Conservation (phyloP, 2,888 invertebrate species). For the Serripes groenlandicus region DNA sequence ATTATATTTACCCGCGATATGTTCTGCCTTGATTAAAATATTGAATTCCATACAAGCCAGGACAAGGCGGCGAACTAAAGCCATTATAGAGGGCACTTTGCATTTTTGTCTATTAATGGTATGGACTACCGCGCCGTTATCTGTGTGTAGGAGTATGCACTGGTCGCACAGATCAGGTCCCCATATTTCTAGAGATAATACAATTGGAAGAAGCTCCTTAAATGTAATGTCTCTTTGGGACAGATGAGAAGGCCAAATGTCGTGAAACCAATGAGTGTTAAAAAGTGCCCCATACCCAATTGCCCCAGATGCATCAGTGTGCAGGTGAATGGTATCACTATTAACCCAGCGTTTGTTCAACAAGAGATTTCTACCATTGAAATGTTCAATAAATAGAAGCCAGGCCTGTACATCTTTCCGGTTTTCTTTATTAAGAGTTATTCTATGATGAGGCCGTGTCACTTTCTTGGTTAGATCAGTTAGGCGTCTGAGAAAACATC, state of each 20-base stretch:
- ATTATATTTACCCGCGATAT: constrained; percentile 38
- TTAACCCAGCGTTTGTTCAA: constrained; percentile 17
- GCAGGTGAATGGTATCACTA: constrained; percentile 7
- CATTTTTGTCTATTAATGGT: constrained; percentile 58
- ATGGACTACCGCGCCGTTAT: constrained; percentile 55
- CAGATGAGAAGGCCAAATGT: constrained; percentile 9
- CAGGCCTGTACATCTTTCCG: constrained; percentile 24
- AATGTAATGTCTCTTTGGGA: constrained; percentile 7
- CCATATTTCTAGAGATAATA: constrained; percentile 37
- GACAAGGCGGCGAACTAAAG: constrained; percentile 46
- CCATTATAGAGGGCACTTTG: constrained; percentile 46
- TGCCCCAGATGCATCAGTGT: constrained; percentile 40
- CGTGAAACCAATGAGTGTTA: constrained; percentile 31
- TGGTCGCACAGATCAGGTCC: background rate
- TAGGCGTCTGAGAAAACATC: constrained; percentile 34
- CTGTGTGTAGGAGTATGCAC: constrained; percentile 52
- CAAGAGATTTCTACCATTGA: constrained; percentile 34
- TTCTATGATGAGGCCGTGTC: constrained; percentile 17
- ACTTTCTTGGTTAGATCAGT: constrained; percentile 30
- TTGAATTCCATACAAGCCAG: constrained; percentile 41
- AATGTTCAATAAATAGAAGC: constrained; percentile 36
- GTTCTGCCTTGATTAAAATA: constrained; percentile 44
- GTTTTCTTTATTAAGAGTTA: constrained; percentile 27
- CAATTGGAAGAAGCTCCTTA: constrained; percentile 50
- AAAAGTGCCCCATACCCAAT: constrained; percentile 44